Evolutionary conservation across 2,113 vertebrate species (phyloP), one percentile per base, ranked within the genome.

Genomic region (Pyrgilauda ruficollis): DNA sequence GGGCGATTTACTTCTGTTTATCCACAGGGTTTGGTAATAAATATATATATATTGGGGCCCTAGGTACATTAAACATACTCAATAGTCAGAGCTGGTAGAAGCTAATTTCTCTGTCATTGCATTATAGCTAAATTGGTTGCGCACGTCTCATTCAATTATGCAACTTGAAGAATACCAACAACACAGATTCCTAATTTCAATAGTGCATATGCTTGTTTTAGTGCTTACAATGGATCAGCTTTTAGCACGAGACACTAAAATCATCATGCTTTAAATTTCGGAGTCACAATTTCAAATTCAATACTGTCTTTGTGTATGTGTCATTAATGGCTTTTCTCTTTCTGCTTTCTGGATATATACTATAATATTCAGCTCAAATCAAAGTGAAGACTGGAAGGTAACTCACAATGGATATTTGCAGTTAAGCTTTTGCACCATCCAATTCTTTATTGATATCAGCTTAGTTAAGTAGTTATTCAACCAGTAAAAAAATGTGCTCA

Each of bases 21-120:
- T 93, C 78, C 73, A 85, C 59, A 52, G 39, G 49, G 18, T 75
- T 90, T 92, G 59, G 91, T 96, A 95, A 95, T 63, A 90, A 93
- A 96, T 95, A 87, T 85, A 46, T 90, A 58, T 82, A 95, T 96
- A 95, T 96, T 7, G 75, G 74, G 46, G 58, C 75, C 81, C 43
- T 81, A 86, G 90, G 90, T 93, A 90, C 90, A 80, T 96, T 96
- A 96, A 95, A 90, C 92, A 92, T 33, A 88, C 72, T 93, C 92
- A 96, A 97, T 96, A 96, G 85, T 88, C 72, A 86, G 82, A 80
- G 81, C 75, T 27, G 77, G 79, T 63, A 91, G 72, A 96, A 96
- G 90, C 73, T 95, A 90, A 95, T 96, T 95, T 95, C 88, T 94
- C 56, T 96, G 95, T 93, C 92, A 96, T 31, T 94, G 76, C 79